Percentiles rank a stretch among this genome's conserved stretches.
These are phyloP conservation scores for Drosophila colorata DNA, from an alignment of 2,888 invertebrate species.

Conservation along the genomic window DNA sequence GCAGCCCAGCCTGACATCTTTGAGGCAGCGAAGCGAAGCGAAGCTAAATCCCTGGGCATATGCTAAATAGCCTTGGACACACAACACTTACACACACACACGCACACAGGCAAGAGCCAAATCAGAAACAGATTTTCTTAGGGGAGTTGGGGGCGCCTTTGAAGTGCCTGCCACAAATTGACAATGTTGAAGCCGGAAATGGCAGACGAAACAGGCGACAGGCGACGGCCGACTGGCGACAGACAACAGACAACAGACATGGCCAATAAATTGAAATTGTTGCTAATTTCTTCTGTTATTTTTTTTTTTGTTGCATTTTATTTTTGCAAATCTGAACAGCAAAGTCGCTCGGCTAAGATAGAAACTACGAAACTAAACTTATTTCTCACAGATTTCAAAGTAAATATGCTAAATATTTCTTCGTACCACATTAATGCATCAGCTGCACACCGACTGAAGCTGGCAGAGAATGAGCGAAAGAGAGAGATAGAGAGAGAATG, in stretches of 20 bases:
- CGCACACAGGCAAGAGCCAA: constrained; percentile 10
- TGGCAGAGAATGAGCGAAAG: background rate
- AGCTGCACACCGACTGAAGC: constrained; percentile 19
- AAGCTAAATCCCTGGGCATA: constrained; percentile 53
- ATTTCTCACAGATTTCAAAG: constrained; percentile 75
- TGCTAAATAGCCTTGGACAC: constrained; percentile 56
- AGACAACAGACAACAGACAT: constrained; percentile 25
- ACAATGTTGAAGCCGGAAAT: constrained; percentile 64
- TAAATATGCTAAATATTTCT: constrained; percentile 80
- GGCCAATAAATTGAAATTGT: constrained; percentile 73
- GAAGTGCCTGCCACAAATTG: constrained; percentile 64
- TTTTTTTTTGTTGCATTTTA: background rate
- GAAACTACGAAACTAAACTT: constrained; percentile 43
- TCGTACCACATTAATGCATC: constrained; percentile 78
- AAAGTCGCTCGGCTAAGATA: background rate
- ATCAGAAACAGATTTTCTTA: constrained; percentile 54
- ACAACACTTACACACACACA: constrained; percentile 11
- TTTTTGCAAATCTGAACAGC: background rate
- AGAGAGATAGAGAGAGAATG: background rate
- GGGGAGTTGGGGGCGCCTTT: constrained; percentile 46
- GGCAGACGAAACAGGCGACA: constrained; percentile 47
- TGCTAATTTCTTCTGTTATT: constrained; percentile 38
- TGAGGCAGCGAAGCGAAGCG: constrained; percentile 46
- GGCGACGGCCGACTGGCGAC: constrained; percentile 12
- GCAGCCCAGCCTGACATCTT: constrained; percentile 46